Percentiles rank a stretch among this genome's conserved stretches.
These are phyloP conservation scores for Corydoras sp. DNA, from an alignment of 2,113 vertebrate genomes.

Conservation along the genomic window DNA sequence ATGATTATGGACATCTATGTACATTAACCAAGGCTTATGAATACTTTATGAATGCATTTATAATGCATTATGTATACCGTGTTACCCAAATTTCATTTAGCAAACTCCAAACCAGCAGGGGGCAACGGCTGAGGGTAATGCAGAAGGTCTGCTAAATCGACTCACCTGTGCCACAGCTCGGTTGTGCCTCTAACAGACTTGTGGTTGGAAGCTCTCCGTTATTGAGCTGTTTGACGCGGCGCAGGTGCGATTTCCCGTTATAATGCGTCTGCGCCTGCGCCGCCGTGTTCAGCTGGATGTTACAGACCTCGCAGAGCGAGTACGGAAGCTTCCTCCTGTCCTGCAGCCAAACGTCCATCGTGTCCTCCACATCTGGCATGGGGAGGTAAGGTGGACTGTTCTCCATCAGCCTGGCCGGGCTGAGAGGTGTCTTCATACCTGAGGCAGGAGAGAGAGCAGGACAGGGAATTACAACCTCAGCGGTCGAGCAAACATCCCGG, in stretches of 20 bases:
- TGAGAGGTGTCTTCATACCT: slow-evolving; percentile 80
- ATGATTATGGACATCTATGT: too few relatives aligned
- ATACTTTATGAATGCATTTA: too few relatives aligned
- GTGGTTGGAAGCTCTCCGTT: slow-evolving; percentile 66
- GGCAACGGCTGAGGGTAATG: not conserved
- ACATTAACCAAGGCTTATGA: too few relatives aligned
- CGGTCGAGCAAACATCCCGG: slow-evolving; percentile 33
- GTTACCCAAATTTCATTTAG: not conserved
- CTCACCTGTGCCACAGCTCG: slow-evolving; percentile 67
- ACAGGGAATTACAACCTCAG: not conserved
- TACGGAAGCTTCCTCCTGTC: slow-evolving; percentile 81
- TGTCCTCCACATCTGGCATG: slow-evolving; percentile 74
- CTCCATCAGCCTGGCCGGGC: slow-evolving; percentile 69
- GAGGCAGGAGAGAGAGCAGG: not conserved
- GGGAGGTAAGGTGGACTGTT: slow-evolving; percentile 76
- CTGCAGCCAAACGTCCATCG: slow-evolving; percentile 64
- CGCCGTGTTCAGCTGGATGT: slow-evolving; percentile 89
- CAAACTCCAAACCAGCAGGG: slow-evolving; percentile 1
- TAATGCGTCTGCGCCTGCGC: slow-evolving; percentile 91
- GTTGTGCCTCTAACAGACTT: slow-evolving; percentile 48
- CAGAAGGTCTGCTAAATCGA: not conserved
- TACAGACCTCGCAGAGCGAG: slow-evolving; percentile 91
- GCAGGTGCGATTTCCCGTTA: slow-evolving; percentile 90
- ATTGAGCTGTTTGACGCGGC: slow-evolving; percentile 81
- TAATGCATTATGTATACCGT: too few relatives aligned